These are phyloP conservation scores for Hydropsyche betteni DNA, from an alignment of 2,888 invertebrate species.

Conservation along the genomic window DNA sequence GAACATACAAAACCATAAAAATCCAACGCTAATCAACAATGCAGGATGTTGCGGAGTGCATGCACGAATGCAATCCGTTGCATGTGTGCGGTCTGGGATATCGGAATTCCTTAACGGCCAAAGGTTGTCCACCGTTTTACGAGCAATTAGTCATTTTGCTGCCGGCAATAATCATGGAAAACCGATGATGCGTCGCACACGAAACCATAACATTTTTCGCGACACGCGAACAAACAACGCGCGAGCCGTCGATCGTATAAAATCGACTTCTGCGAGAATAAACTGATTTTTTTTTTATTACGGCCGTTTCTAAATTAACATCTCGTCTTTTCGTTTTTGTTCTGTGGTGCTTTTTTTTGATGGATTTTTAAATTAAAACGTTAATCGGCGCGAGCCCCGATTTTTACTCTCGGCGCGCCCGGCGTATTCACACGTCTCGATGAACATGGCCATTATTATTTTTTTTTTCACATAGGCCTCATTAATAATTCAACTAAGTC, in stretches of 20 bases:
- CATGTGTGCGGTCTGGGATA: conserved; percentile 3
- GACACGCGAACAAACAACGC: not conserved
- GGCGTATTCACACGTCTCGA: conserved; percentile 35
- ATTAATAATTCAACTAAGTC: conserved; percentile 38
- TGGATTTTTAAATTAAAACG: conserved; percentile 14
- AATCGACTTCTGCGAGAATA: no score
- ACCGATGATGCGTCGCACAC: not conserved
- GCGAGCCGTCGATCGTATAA: not conserved
- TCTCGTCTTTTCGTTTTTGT: no score
- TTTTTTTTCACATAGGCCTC: conserved; percentile 32
- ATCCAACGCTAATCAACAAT: no score
- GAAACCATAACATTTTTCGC: not conserved
- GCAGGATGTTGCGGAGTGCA: no score
- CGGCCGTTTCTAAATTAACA: no score
- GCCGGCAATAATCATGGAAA: not conserved
- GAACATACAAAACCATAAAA: no score
- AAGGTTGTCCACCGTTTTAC: conserved; percentile 22
- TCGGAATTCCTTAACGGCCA: conserved; percentile 18
- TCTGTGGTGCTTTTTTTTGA: not conserved
- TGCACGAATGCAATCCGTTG: not conserved
- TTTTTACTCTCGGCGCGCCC: conserved; percentile 29
- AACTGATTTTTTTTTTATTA: no score
- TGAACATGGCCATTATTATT: conserved; percentile 36
- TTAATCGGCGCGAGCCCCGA: conserved; percentile 24
- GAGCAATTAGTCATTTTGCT: conserved; percentile 4